Evolutionary conservation across 2,113 vertebrate species (phyloP).

Genomic region (Haliaeetus leucogaster): DNA sequence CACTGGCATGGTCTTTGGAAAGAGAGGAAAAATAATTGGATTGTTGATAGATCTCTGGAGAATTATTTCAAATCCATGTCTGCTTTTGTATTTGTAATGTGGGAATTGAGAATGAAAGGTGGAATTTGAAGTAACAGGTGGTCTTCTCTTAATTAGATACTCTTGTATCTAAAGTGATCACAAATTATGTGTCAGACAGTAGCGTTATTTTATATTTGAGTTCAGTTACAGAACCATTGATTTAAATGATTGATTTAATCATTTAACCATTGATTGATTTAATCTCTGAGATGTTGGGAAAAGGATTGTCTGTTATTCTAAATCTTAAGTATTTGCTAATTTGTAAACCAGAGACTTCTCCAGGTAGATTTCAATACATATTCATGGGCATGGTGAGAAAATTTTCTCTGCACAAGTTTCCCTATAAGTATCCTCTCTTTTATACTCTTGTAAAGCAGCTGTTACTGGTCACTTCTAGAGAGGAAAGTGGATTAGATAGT

Average conservation of each 20-base stretch:
- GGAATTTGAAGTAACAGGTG: not conserved
- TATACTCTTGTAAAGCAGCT: not conserved
- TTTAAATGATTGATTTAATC: too few species aligned
- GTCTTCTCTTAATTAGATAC: not conserved
- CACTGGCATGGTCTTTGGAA: not conserved
- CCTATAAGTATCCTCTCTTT: not conserved
- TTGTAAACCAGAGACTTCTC: not conserved
- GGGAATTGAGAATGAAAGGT: not conserved
- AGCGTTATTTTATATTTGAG: not conserved
- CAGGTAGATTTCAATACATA: not conserved
- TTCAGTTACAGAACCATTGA: not conserved
- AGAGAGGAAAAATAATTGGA: not conserved
- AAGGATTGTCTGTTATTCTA: not conserved
- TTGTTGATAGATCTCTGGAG: not conserved
- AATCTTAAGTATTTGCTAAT: not conserved
- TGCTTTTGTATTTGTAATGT: not conserved
- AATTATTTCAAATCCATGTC: not conserved
- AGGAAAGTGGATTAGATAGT: not conserved
- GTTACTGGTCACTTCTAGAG: not conserved
- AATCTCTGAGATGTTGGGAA: not conserved
- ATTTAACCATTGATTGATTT: too few species aligned
- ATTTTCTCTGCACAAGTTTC: not conserved
- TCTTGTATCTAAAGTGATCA: not conserved
- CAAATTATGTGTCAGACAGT: not conserved
- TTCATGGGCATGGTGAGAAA: not conserved